Evolutionary conservation across 2,797 vertebrate species (phyloP), one percentile per base, ranked within the genome.

Genomic region (Bufotes viridis): DNA sequence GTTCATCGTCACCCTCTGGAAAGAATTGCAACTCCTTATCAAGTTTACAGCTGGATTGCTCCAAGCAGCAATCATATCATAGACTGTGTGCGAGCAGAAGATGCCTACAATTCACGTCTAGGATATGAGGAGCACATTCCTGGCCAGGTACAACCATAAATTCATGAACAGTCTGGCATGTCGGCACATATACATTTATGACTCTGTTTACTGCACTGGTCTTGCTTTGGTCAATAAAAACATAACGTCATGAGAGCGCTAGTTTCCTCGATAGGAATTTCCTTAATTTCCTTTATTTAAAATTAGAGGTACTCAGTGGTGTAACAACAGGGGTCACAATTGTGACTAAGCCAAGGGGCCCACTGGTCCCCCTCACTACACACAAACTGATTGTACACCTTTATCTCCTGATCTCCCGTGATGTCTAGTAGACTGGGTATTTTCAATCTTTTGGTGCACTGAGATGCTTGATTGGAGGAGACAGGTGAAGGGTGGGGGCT

Each of bases 61-160:
- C 96, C 96, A 0, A 95, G 95, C 90, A 94, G 96, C 7, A 96
- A 96, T 86, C 96, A 97, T 72, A 94, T 95, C 8, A 96, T 97
- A 95, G 96, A 97, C 92, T 97, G 96, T 69, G 96, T 97, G 85
- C 91, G 96, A 72, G 96, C 96, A 0, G 96, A 97, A 88, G 96
- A 97, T 7, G 96, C 96, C 26, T 97, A 97, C 92, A 97, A 96
- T 83, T 97, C 96, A 65, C 96, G 96, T 0, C 90, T 97, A 85
- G 96, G 96, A 83, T 97, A 97, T 76, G 96, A 97, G 87, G 96
- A 97, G 86, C 96, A 97, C 92, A 97, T 97, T 92, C 96, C 96
- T 85, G 96, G 96, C 92, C 96, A 97, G 95, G 96, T 96, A 89
- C 29, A 55, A 81, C 24, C 10, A 60, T 22, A 2, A 17, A 12